Percentiles rank a stretch among this genome's conserved stretches.
Evolutionary conservation across 2,888 invertebrate species (phyloP).

Genomic region (Arrhopalites spinosus): DNA sequence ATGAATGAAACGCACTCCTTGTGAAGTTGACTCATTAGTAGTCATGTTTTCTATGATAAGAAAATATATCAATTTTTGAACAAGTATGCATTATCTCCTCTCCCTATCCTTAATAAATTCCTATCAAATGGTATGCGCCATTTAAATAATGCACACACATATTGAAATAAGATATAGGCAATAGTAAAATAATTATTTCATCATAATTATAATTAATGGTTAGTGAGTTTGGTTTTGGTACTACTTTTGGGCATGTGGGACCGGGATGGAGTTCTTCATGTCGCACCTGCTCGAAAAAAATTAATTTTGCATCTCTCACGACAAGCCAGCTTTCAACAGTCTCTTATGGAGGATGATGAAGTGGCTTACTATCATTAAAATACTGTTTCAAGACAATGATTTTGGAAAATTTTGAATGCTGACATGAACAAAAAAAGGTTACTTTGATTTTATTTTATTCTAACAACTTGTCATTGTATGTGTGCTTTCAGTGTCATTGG

Average conservation of each 20-base stretch:
- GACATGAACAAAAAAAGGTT: conserved; percentile 4
- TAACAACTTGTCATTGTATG: conserved; percentile 39
- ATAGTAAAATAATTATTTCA: neutral
- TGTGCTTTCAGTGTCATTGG: conserved; percentile 68
- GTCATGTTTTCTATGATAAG: no score
- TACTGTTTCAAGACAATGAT: neutral
- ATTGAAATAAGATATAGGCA: no score
- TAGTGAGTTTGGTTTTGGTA: conserved; percentile 53
- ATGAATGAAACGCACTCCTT: no score
- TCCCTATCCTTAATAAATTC: no score
- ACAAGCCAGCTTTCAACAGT: conserved; percentile 37
- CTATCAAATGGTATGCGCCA: no score
- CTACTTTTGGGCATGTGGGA: conserved; percentile 52
- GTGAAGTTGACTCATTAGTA: no score
- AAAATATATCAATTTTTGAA: no score
- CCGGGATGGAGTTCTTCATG: conserved; percentile 48
- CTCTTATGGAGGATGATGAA: conserved; percentile 40
- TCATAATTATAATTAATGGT: neutral
- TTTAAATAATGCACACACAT: no score
- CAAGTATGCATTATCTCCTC: no score
- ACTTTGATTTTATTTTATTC: neutral
- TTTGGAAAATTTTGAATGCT: conserved; percentile 1
- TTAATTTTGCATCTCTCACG: conserved; percentile 45
- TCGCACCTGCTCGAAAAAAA: conserved; percentile 47
- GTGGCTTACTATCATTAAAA: neutral